phyloP scores from a whole-genome alignment of 2,888 invertebrate genomes.

The Eurytoma californica region DNA sequence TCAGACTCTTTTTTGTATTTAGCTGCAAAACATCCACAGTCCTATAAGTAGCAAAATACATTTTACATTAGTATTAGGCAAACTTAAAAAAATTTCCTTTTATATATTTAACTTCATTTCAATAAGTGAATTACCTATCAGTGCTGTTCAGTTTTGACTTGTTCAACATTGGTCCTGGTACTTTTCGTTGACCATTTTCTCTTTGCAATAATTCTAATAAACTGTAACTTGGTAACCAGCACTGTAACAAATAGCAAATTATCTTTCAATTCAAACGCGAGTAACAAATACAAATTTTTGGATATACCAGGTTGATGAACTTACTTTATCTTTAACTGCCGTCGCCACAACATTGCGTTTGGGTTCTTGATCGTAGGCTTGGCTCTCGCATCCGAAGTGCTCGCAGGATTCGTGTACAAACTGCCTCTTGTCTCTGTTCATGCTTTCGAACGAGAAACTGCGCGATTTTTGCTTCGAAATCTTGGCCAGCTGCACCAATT shows the following conservation, averaged over 20 bases:
- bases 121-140: neutral
- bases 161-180: constrained; percentile 83
- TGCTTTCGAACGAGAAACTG: constrained; percentile 92
- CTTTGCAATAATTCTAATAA: constrained; percentile 88
- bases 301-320: constrained; percentile 39
- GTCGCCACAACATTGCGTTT: constrained; percentile 97
- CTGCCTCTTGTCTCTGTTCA: constrained; percentile 94
- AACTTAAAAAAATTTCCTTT: neutral
- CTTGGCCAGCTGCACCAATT: constrained; percentile 91
- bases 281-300: constrained; percentile 11
- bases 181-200: constrained; percentile 86
- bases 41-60: constrained; percentile 58
- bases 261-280: constrained; percentile 15
- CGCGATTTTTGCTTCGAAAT: constrained; percentile 89
- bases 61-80: neutral
- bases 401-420: constrained; percentile 96
- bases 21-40: constrained; percentile 68
- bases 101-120: neutral
- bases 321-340: constrained; percentile 86
- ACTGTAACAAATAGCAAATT: constrained; percentile 76
- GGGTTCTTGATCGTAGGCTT: constrained; percentile 96
- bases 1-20: constrained; percentile 65
- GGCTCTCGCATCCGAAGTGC: constrained; percentile 95
- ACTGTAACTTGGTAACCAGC: constrained; percentile 93
- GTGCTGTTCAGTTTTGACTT: constrained; percentile 63